Percentiles rank a stretch among this genome's conserved stretches.
Evolutionary conservation across 2,113 vertebrate genomes (phyloP).

Genomic region (Catharus fuscescens): DNA sequence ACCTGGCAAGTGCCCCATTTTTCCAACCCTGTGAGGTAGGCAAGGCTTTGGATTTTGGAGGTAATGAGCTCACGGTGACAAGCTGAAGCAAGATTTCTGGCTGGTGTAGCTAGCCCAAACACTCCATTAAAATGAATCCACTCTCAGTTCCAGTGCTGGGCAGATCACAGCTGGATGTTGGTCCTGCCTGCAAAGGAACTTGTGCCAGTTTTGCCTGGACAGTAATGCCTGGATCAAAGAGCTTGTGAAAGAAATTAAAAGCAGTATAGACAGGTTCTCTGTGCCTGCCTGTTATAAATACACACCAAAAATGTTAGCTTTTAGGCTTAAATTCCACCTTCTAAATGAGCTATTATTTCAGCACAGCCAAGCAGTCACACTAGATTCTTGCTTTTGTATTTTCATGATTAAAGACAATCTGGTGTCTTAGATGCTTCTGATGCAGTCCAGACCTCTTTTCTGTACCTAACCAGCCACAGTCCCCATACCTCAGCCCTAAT

Average conservation of each 20-base stretch:
- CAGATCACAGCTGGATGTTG: neutral
- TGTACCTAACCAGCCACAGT: neutral
- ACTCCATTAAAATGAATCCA: neutral
- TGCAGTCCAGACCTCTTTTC: neutral
- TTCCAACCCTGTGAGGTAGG: neutral
- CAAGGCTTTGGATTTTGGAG: neutral
- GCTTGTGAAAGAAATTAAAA: conserved; percentile 20
- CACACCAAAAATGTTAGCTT: conserved; percentile 22
- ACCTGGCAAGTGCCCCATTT: neutral
- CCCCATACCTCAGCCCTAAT: neutral
- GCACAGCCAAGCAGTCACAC: neutral
- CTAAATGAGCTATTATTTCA: conserved; percentile 42
- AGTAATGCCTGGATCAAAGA: conserved; percentile 29
- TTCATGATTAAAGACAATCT: conserved; percentile 17
- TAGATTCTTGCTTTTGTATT: conserved; percentile 12
- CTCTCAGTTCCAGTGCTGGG: neutral
- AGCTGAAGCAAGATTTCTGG: neutral
- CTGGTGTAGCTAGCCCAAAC: neutral
- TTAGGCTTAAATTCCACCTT: conserved; percentile 33
- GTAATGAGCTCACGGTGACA: neutral
- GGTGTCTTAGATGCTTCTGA: neutral
- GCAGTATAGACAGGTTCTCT: neutral
- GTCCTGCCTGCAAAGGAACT: neutral
- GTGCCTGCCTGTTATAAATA: conserved; percentile 9
- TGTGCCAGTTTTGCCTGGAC: neutral